Evolutionary conservation across 2,888 invertebrate species (phyloP).

Genomic region (Tachystola acroxantha): DNA sequence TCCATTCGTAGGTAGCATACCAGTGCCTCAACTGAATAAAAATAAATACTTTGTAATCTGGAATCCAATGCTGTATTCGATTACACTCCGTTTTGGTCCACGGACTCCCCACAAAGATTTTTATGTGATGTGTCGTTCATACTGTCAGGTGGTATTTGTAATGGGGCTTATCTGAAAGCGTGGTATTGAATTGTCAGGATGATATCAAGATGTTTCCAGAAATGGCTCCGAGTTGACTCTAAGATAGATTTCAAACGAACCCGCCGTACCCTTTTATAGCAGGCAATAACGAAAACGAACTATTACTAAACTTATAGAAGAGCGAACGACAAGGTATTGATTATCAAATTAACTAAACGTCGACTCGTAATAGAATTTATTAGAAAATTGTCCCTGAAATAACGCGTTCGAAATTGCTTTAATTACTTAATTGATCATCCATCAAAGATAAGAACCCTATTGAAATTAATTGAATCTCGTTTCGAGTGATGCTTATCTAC

Average conservation of each 20-base stretch:
- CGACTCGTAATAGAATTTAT: not conserved
- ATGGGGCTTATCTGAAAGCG: slow-evolving; percentile 46
- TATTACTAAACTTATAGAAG: not conserved
- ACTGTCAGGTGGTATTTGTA: slow-evolving; percentile 51
- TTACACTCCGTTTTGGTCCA: slow-evolving; percentile 24
- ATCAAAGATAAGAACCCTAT: not conserved
- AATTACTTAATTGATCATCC: not conserved
- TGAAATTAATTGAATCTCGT: not conserved
- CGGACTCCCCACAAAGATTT: slow-evolving; percentile 39
- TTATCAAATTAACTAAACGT: not conserved
- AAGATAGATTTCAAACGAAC: slow-evolving; percentile 42
- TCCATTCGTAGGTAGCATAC: too few relatives aligned
- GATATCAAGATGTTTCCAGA: slow-evolving; percentile 42
- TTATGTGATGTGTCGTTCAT: slow-evolving; percentile 39
- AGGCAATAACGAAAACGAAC: slow-evolving; percentile 20
- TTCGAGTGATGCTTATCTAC: not conserved
- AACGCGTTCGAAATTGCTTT: not conserved
- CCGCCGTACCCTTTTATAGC: slow-evolving; percentile 30
- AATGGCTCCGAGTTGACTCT: slow-evolving; percentile 29
- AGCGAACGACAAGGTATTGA: not conserved
- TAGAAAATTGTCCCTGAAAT: not conserved
- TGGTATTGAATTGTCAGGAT: slow-evolving; percentile 59
- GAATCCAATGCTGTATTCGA: slow-evolving; percentile 26
- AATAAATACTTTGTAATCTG: slow-evolving; percentile 1
- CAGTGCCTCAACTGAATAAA: too few relatives aligned